These are phyloP conservation scores for Brachionus asplanchnoidis DNA, from an alignment of 1,140 invertebrate genomes.

Conservation along the genomic window DNA sequence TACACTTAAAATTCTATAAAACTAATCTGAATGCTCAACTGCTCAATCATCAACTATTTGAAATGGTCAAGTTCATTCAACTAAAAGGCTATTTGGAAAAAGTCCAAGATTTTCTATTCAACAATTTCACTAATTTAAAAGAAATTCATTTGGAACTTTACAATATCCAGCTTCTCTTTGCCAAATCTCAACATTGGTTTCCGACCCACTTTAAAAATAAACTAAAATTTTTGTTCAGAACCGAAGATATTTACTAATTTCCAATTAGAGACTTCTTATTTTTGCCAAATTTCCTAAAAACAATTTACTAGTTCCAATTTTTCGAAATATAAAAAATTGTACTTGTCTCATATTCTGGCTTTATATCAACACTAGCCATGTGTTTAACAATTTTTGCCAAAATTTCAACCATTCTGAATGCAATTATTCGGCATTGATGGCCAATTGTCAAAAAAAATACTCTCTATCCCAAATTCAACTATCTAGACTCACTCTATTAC, in stretches of 20 bases:
- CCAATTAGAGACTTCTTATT: background rate
- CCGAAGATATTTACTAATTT: background rate
- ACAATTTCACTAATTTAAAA: background rate
- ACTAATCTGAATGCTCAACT: background rate
- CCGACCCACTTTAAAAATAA: background rate
- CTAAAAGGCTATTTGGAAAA: background rate
- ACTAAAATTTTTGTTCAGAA: background rate
- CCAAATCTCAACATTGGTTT: background rate
- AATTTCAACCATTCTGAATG: background rate
- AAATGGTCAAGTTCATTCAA: background rate
- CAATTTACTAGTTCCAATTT: background rate
- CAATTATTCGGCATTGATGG: background rate
- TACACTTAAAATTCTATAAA: background rate
- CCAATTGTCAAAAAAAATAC: background rate
- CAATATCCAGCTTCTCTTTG: background rate
- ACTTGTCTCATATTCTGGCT: constrained; percentile 10
- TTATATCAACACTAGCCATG: background rate
- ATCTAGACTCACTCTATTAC: background rate
- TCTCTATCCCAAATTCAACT: background rate
- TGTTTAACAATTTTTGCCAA: background rate
- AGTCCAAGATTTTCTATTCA: background rate
- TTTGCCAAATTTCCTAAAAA: background rate
- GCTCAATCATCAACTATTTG: background rate
- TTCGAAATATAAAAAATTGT: background rate
- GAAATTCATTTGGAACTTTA: background rate